Conservation (phyloP, 2,888 invertebrate genomes). For the Leptodirus hochenwartii region DNA sequence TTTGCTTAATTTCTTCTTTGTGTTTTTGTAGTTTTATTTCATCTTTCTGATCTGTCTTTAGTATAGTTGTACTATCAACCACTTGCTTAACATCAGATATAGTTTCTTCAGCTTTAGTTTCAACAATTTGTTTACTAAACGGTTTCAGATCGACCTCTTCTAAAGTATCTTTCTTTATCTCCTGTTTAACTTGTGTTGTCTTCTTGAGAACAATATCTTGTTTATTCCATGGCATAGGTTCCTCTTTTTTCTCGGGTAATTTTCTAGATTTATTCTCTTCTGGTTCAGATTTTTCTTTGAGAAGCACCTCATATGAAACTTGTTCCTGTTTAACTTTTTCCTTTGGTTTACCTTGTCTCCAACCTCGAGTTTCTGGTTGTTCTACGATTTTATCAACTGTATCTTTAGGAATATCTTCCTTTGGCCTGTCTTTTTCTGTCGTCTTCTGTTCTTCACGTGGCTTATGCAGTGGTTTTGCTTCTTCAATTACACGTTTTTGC, state of each 20-base stretch:
- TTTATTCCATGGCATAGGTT: slow-evolving; percentile 37
- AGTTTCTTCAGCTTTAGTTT: too few species aligned
- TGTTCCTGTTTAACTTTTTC: slow-evolving; percentile 8
- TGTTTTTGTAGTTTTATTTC: too few species aligned
- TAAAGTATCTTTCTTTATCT: slow-evolving; percentile 32
- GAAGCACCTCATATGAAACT: slow-evolving; percentile 7
- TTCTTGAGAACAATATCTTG: slow-evolving; percentile 35
- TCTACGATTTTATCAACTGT: slow-evolving; percentile 11
- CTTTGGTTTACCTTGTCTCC: slow-evolving; percentile 14
- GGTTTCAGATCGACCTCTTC: slow-evolving; percentile 31
- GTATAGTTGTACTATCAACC: too few species aligned
- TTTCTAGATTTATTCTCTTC: slow-evolving; percentile 2
- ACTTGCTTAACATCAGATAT: too few species aligned
- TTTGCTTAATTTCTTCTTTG: too few species aligned
- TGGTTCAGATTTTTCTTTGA: slow-evolving; percentile 12
- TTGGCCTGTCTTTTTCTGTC: slow-evolving; percentile 13
- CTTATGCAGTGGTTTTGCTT: slow-evolving; percentile 5
- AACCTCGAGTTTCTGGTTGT: slow-evolving; percentile 9
- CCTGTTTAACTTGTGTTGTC: slow-evolving; percentile 24
- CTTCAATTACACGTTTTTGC: slow-evolving; percentile 6
- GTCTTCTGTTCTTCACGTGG: slow-evolving; percentile 15
- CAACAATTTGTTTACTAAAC: slow-evolving; percentile 28
- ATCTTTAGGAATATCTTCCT: slow-evolving; percentile 10
- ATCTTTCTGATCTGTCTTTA: too few species aligned
- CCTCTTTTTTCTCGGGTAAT: slow-evolving; percentile 11